These are phyloP conservation scores for Lumbricus terrestris DNA, from an alignment of 2,888 invertebrate species.

Conservation along the genomic window DNA sequence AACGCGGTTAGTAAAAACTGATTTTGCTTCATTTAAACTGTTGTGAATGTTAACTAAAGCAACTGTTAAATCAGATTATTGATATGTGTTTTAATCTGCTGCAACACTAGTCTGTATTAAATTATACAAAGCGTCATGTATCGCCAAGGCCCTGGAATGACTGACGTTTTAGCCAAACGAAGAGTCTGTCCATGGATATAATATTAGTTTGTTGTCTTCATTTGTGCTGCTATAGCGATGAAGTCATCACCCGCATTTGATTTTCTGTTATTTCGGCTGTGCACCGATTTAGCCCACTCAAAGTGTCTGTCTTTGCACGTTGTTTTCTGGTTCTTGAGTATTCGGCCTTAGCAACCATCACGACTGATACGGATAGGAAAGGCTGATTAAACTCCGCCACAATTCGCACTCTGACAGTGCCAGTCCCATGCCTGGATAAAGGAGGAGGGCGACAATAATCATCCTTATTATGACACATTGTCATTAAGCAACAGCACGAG, in stretches of 20 bases:
- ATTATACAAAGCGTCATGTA: neutral
- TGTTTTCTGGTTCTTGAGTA: neutral
- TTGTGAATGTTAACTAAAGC: neutral
- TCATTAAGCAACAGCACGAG: no score
- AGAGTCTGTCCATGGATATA: neutral
- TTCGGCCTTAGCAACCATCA: neutral
- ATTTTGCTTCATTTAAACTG: neutral
- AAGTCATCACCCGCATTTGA: neutral
- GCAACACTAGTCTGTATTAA: neutral
- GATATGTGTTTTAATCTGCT: neutral
- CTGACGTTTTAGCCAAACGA: neutral
- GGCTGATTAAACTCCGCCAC: no score
- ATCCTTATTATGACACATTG: no score
- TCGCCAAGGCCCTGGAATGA: neutral
- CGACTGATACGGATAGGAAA: neutral
- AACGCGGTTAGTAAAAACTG: conserved; percentile 3
- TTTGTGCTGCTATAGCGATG: no score
- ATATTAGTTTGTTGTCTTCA: neutral
- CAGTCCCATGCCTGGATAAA: no score
- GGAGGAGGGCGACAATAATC: no score
- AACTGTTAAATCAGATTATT: neutral
- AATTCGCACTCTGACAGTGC: no score
- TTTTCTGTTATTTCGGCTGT: neutral
- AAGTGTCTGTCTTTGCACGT: neutral
- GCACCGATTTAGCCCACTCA: neutral